Base-by-base conservation (phyloP, 2,888 invertebrate genomes). In the Balanococcus diminutus region DNA sequence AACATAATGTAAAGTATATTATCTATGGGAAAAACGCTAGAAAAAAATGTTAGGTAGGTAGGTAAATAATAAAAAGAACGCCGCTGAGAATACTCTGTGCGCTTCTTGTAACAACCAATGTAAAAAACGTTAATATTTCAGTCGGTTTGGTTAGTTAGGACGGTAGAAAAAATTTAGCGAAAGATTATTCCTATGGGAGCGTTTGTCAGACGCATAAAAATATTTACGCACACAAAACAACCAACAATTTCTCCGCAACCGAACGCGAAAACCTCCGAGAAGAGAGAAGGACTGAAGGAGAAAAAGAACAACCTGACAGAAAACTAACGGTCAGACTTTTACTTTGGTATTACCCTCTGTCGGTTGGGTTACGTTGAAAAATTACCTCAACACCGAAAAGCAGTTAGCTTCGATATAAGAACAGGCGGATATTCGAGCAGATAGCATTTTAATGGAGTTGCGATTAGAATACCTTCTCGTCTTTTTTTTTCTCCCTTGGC, bases 181-280 rank as follows among this genome's bases (percentile, higher is more conserved):
- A 82, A 42, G 51, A 82, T 46, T 82, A 82, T 82, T 51, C 82
- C 82, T 25, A 5, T 14, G 82, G 82, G 46, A 82, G 82, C 51
- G 42, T 82, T 82, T 82, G 82, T 82, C 56, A 22, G 82, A 82
- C 28, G 32, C 31, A 75, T 75, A 75, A 82, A 82, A 82, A 82
- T n/a, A 31, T 11, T 4, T 51, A 82, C 25, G 82, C 51, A 82
- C 51, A 82, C 51, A 75, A 75, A 75, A 75, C 61, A 67, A 67
- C 61, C 61, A 28, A 67, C 61, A 67, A 28, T 28, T n/a, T 67
- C 61, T 51, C 51, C 51, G 51, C 51, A 51, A 36, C 36, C 36
- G 36, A 51, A 51, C 51, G 4, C 51, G 19, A 36, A 36, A 36
- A 4, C 36, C 8, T 6, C 4, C n/a, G 3, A 56, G n/a, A n/a